Evolutionary conservation across 2,113 vertebrate genomes (phyloP).

Genomic region (Chionodraco myersi): DNA sequence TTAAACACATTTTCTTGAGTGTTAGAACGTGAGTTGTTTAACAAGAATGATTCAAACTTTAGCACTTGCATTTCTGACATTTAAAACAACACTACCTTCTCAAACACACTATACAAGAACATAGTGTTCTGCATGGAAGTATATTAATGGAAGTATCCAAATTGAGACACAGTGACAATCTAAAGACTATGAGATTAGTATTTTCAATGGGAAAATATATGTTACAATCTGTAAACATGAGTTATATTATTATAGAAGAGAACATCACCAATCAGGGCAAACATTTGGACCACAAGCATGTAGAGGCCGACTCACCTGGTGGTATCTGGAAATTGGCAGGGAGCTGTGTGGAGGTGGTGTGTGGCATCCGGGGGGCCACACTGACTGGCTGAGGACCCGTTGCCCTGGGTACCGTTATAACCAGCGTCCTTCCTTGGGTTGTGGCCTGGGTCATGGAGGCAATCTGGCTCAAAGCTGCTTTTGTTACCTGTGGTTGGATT

Average conservation of each 20-base stretch:
- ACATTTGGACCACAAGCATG: too few species aligned
- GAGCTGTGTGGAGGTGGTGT: constrained; percentile 80
- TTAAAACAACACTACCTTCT: too few species aligned
- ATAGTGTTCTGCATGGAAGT: too few species aligned
- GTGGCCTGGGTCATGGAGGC: constrained; percentile 55
- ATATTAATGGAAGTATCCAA: too few species aligned
- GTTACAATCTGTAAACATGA: too few species aligned
- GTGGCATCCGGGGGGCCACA: constrained; percentile 72
- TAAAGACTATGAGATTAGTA: not conserved
- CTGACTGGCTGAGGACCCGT: constrained; percentile 71
- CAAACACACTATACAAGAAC: too few species aligned
- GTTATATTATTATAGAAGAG: not conserved
- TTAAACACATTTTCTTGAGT: too few species aligned
- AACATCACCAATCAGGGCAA: not conserved
- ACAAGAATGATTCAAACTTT: too few species aligned
- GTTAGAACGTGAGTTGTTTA: too few species aligned
- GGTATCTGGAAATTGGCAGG: constrained; percentile 91
- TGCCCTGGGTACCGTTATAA: constrained; percentile 73
- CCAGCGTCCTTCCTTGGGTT: constrained; percentile 65
- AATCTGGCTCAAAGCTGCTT: constrained; percentile 35
- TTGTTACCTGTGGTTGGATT: constrained; percentile 26
- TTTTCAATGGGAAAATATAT: not conserved
- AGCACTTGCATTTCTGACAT: too few species aligned
- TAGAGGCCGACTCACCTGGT: constrained; percentile 82
- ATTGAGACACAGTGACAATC: too few species aligned